These are phyloP conservation scores for Leptinotarsa juncta DNA, from an alignment of 2,888 invertebrate species.

Conservation along the genomic window DNA sequence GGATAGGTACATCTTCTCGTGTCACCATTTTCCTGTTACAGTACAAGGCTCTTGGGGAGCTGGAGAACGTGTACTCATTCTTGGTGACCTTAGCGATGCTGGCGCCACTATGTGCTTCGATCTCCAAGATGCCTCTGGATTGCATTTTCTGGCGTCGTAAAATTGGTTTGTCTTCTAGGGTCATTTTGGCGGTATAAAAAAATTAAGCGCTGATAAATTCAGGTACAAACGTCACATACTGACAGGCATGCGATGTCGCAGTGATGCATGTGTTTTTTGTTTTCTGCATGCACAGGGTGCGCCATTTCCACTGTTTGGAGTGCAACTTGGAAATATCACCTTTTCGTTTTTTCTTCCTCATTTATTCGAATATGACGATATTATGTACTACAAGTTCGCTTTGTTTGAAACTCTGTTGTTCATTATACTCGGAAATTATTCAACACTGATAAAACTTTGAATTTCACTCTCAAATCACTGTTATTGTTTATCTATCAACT, in stretches of 20 bases:
- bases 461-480: not conserved
- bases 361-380: not conserved
- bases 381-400: not conserved
- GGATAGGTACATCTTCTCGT: constrained; percentile 65
- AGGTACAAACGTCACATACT: constrained; percentile 44
- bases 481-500: not conserved
- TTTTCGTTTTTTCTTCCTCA: constrained; percentile 24
- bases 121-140: constrained; percentile 38
- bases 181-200: constrained; percentile 39
- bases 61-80: constrained; percentile 71
- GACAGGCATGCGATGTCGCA: constrained; percentile 19
- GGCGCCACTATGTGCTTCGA: constrained; percentile 34
- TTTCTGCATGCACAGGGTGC: not conserved
- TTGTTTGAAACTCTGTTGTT: not conserved
- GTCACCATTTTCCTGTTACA: constrained; percentile 69
- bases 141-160: constrained; percentile 38
- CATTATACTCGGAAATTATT: not conserved
- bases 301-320: not conserved
- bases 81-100: constrained; percentile 46
- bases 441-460: not conserved
- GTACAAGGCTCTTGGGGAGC: constrained; percentile 73
- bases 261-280: not conserved
- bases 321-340: not conserved
- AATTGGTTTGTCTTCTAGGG: constrained; percentile 44
- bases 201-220: constrained; percentile 23